Evolutionary conservation across 2,113 vertebrate genomes (phyloP).

Genomic region (Terrapene triunguis): DNA sequence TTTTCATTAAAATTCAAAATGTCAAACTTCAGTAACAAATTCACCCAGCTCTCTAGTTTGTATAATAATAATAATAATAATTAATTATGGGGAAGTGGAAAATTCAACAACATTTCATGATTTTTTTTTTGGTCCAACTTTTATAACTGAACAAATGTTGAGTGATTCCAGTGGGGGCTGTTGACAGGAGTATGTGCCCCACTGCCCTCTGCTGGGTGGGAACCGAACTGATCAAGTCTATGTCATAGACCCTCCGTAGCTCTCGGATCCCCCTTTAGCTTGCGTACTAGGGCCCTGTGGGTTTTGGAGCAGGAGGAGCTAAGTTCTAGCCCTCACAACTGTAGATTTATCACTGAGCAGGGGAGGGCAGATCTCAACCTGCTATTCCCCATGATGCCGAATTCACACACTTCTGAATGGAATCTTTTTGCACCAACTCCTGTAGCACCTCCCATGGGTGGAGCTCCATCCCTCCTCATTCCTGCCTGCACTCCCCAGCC

Average conservation of each 20-base stretch:
- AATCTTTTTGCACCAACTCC: neutral
- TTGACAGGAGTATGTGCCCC: neutral
- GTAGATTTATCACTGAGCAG: neutral
- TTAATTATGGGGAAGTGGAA: neutral
- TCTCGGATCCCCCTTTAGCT: neutral
- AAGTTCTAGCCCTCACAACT: neutral
- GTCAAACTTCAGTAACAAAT: neutral
- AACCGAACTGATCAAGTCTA: neutral
- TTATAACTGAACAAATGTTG: neutral
- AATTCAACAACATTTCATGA: neutral
- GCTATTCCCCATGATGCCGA: neutral
- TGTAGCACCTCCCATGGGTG: neutral
- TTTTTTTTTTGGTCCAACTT: neutral
- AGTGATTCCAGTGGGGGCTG: too few species aligned
- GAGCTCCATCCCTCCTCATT: neutral
- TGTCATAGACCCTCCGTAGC: neutral
- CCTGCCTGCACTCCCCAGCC: neutral
- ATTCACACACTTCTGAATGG: neutral
- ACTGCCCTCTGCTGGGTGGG: neutral
- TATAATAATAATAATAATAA: neutral
- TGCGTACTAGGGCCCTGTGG: neutral
- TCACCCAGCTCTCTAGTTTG: neutral
- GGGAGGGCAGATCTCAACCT: neutral
- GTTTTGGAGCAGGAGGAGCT: neutral
- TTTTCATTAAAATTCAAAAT: neutral